phyloP scores from a whole-genome alignment of 2,113 vertebrate species.

The Pseudopipra pipra region DNA sequence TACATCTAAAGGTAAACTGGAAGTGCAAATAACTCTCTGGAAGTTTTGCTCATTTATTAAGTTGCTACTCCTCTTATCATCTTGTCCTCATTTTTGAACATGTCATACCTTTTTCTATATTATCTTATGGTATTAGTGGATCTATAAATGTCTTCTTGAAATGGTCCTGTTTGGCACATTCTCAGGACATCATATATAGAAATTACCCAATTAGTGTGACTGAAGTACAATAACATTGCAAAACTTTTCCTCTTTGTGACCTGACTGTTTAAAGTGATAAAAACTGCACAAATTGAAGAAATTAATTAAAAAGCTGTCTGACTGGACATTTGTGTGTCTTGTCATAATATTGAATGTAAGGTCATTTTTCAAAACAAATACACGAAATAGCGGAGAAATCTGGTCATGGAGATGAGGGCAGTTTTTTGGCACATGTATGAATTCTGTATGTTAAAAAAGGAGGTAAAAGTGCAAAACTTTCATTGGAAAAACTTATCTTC shows the following conservation, averaged over 20 bases:
- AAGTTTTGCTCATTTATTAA: neutral
- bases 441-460: neutral
- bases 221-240: neutral
- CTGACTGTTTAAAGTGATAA: neutral
- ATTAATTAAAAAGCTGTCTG: neutral
- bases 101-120: neutral
- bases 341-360: neutral
- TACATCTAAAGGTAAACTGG: neutral
- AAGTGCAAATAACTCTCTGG: neutral
- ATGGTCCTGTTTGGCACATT: rapidly evolving
- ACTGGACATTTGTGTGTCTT: neutral
- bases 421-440: neutral
- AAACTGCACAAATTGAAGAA: neutral
- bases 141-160: neutral
- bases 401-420: rapidly evolving
- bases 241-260: neutral
- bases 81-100: neutral
- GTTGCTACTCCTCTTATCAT: neutral
- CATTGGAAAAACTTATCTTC: neutral
- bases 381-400: neutral
- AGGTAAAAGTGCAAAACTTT: neutral
- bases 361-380: neutral
- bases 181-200: neutral
- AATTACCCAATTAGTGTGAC: neutral
- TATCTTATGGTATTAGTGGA: neutral